phyloP scores from a whole-genome alignment of 53 echinoderm and acorn worm genomes.

The Patiria pectinifera region DNA sequence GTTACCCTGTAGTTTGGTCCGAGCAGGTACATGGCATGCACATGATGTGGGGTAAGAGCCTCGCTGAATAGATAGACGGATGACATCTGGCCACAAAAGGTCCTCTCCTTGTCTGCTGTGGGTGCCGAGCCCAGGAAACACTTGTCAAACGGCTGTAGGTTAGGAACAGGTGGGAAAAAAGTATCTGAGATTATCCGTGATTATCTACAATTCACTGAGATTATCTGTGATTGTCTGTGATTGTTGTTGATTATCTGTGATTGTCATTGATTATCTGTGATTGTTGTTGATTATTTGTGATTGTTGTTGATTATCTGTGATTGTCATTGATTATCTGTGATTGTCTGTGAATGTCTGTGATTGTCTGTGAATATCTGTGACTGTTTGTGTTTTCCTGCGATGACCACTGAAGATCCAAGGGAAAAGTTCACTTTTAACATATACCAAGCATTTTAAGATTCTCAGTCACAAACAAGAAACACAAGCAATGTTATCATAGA shows the following conservation, averaged over 20 bases:
- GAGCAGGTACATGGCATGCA: constrained; percentile 90
- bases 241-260: too few relatives aligned
- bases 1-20: constrained; percentile 98
- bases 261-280: too few relatives aligned
- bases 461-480: too few relatives aligned
- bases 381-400: too few relatives aligned
- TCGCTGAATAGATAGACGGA: constrained; percentile 98
- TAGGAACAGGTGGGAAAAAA: not conserved
- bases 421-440: too few relatives aligned
- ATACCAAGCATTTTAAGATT: too few relatives aligned
- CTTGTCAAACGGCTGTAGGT: constrained; percentile 95
- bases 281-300: not conserved
- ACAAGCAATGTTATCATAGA: too few relatives aligned
- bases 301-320: not conserved
- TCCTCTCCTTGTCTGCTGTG: constrained; percentile 96
- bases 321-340: not conserved
- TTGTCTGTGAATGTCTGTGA: too few relatives aligned
- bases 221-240: too few relatives aligned
- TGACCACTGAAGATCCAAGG: too few relatives aligned
- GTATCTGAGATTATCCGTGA: not conserved
- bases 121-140: constrained; percentile 95
- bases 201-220: not conserved
- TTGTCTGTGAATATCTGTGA: too few relatives aligned
- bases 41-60: constrained; percentile 85
- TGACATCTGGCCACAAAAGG: constrained; percentile 97